Base-by-base conservation (phyloP, 2,888 invertebrate species). In the Stenolophus ochropezus region DNA sequence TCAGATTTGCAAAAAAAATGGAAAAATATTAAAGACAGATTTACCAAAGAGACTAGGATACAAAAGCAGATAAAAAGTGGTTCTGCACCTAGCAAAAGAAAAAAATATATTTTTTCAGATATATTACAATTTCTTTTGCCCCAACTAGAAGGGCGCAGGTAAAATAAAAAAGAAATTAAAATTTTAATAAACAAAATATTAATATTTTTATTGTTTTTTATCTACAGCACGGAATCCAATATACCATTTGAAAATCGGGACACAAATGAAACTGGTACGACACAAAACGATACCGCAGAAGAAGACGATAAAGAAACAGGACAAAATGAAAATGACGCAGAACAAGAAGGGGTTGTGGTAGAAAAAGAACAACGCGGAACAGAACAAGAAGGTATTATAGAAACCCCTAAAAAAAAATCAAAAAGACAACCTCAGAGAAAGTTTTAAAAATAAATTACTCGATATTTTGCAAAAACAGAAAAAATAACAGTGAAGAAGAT, bases 1-100 rank as follows among this genome's bases (percentile, higher is more conserved):
- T 81, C 79, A 74, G 82, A 84, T 25, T 75, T 84, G 79, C 84
- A 84, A 71, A 84, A 61, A 14, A 84, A 83, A 81, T 84, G 83
- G 84, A 82, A 81, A 23, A 83, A 83, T 58, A 61, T 84, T 42
- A 82, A 83, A 49, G 82, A 82, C 23, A 81, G 27, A 23, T 84
- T 79, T 76, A 56, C 51, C 33, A 83, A 83, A 49, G 84, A 81
- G 61, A 49, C 82, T 1, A 83, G 83, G 73, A 83, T 20, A 21
- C 56, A 53, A 53, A 53, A 53, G 4, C 79, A 53, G 58, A 21
- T 33, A 56, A 58, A 27, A 14, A 33, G 25, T 51, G 83, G 21
- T 56, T 33, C 47, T 47, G 83, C 76, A 14, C 58, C 6, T 56
- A 56, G 21, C 71, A 74, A 42, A 3, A 82, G 76, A 71, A 81